phyloP scores from a whole-genome alignment of 1,140 invertebrate genomes.

The Bradynema listronoti region DNA sequence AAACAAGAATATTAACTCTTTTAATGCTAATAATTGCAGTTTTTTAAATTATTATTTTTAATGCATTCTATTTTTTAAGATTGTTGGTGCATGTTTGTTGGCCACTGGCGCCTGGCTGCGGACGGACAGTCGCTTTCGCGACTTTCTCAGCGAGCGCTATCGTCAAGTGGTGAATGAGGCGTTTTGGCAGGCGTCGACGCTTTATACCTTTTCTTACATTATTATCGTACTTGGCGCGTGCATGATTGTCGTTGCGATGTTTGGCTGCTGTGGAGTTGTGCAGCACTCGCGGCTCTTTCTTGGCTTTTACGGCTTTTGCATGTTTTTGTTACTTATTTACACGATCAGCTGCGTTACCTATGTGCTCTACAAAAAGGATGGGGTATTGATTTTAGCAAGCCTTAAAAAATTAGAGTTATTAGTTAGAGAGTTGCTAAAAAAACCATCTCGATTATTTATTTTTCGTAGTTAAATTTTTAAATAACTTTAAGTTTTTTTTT shows the following conservation, averaged over 20 bases:
- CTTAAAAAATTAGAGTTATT: constrained; percentile 16
- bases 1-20: background rate
- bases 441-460: too few species aligned
- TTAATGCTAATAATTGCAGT: background rate
- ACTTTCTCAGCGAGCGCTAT: constrained; percentile 56
- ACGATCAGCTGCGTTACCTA: constrained; percentile 47
- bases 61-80: constrained; percentile 25
- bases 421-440: constrained; percentile 14
- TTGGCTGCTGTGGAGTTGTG: constrained; percentile 54
- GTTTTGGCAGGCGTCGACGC: constrained; percentile 56
- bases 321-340: constrained; percentile 48
- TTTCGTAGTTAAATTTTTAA: too few species aligned
- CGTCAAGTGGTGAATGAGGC: constrained; percentile 56
- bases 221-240: constrained; percentile 50
- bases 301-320: constrained; percentile 41
- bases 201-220: constrained; percentile 55
- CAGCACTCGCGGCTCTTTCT: constrained; percentile 37
- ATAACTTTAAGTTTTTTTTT: too few species aligned
- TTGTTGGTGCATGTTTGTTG: constrained; percentile 45
- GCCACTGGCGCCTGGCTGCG: constrained; percentile 50
- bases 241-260: constrained; percentile 51
- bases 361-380: constrained; percentile 53
- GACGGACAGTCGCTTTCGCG: constrained; percentile 54
- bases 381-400: constrained; percentile 22
- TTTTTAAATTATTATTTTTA: background rate